Conservation (phyloP, 2,797 vertebrate genomes). For the Myioborus melanocephalus region DNA sequence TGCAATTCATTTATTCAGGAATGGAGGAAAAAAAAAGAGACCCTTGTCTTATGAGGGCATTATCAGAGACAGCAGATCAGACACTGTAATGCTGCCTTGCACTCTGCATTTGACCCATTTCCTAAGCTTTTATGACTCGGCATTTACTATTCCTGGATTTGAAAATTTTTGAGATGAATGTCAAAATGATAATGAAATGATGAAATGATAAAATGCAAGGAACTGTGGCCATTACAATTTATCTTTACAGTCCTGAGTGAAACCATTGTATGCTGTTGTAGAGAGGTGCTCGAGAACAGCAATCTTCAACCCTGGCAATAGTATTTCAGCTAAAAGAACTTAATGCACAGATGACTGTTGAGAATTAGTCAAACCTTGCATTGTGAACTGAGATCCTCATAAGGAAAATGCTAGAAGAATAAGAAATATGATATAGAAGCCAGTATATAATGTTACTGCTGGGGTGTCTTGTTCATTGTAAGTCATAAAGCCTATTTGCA, state of each 20-base stretch:
- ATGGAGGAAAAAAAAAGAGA: not conserved
- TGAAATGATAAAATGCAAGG: not conserved
- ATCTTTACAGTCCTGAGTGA: conserved; percentile 5
- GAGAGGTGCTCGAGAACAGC: not conserved
- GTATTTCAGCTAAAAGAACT: not conserved
- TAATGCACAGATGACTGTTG: not conserved
- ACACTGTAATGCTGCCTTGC: conserved; percentile 40
- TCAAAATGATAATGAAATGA: conserved; percentile 1
- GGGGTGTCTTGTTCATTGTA: not conserved
- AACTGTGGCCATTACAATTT: not conserved
- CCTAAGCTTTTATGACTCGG: conserved; percentile 59
- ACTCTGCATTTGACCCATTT: conserved; percentile 21
- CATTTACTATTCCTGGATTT: conserved; percentile 49
- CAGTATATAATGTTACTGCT: not conserved
- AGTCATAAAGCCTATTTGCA: not conserved
- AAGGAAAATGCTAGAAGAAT: not conserved
- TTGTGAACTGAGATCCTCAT: not conserved
- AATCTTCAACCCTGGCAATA: not conserved
- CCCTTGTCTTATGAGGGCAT: conserved; percentile 17
- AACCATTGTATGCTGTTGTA: not conserved
- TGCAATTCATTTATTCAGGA: conserved; percentile 49
- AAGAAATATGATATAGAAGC: not conserved
- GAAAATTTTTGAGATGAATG: not conserved
- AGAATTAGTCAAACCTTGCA: not conserved
- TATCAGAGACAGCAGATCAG: conserved; percentile 66